phyloP scores from a whole-genome alignment of 2,797 vertebrate species.

The Ara ararauna region DNA sequence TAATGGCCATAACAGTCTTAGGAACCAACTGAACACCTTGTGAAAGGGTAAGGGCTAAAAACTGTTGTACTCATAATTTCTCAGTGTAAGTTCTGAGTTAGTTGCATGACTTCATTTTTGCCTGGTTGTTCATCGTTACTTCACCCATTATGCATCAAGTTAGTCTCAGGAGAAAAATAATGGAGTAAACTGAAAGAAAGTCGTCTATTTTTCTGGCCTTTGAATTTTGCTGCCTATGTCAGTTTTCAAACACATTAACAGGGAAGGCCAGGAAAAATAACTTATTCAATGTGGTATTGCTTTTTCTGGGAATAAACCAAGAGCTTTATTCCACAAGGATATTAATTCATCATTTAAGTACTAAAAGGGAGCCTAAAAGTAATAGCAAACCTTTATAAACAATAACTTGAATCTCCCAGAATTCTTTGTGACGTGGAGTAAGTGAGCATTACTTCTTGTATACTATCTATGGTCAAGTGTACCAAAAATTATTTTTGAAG shows the following conservation, averaged over 20 bases:
- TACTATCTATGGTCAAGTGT: background rate
- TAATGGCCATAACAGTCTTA: background rate
- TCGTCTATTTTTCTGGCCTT: background rate
- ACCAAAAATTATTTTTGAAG: background rate
- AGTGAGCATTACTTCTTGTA: background rate
- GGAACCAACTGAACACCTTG: background rate
- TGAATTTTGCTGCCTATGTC: background rate
- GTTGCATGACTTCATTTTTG: background rate
- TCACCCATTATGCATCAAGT: background rate
- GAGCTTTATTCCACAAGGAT: background rate
- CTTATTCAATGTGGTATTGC: background rate
- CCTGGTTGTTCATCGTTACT: background rate
- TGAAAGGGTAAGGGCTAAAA: background rate
- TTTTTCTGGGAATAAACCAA: background rate
- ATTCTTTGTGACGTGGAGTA: background rate
- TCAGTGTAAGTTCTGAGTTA: background rate
- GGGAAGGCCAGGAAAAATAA: background rate
- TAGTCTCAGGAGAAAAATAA: background rate
- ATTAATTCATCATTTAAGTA: background rate
- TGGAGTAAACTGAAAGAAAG: background rate
- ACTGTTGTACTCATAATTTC: background rate
- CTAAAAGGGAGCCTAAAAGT: background rate
- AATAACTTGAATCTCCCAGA: background rate
- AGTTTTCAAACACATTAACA: background rate
- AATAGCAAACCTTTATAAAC: background rate